These are phyloP conservation scores for Diploptera punctata DNA, from an alignment of 2,888 invertebrate genomes.

Conservation along the genomic window DNA sequence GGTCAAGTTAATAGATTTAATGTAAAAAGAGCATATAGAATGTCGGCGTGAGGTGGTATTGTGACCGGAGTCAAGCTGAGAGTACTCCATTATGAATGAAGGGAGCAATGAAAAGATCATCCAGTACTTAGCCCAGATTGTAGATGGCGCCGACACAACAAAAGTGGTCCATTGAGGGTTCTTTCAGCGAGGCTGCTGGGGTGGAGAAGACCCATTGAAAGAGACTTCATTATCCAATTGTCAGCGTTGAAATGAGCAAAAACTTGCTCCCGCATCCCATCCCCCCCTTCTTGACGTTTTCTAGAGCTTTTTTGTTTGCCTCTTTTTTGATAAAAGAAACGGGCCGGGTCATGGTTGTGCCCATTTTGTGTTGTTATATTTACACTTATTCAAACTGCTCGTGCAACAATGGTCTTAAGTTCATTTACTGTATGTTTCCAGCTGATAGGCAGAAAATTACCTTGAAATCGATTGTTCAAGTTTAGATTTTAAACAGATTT, in stretches of 20 bases:
- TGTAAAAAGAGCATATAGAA: no score
- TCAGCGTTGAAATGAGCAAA: conserved; percentile 37
- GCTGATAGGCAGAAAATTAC: no score
- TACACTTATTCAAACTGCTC: neutral
- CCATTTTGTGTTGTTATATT: conserved; percentile 20
- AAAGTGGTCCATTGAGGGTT: conserved; percentile 12
- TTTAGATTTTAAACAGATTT: no score
- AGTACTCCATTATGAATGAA: neutral
- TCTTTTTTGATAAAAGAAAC: neutral
- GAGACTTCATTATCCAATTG: conserved; percentile 40
- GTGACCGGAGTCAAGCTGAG: neutral
- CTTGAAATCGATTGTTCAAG: no score
- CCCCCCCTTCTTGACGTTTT: neutral
- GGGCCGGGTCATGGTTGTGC: neutral
- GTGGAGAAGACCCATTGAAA: neutral
- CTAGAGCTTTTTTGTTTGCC: neutral
- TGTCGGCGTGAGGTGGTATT: no score
- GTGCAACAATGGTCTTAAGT: neutral
- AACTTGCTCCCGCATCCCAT: conserved; percentile 26
- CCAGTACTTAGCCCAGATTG: conserved; percentile 17
- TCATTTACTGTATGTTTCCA: no score
- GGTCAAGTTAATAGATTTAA: no score
- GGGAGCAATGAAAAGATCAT: conserved; percentile 18
- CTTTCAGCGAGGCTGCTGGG: neutral
- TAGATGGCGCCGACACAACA: conserved; percentile 29